These are phyloP conservation scores for Chelmon rostratus DNA, from an alignment of 2,797 vertebrate species.

Conservation along the genomic window DNA sequence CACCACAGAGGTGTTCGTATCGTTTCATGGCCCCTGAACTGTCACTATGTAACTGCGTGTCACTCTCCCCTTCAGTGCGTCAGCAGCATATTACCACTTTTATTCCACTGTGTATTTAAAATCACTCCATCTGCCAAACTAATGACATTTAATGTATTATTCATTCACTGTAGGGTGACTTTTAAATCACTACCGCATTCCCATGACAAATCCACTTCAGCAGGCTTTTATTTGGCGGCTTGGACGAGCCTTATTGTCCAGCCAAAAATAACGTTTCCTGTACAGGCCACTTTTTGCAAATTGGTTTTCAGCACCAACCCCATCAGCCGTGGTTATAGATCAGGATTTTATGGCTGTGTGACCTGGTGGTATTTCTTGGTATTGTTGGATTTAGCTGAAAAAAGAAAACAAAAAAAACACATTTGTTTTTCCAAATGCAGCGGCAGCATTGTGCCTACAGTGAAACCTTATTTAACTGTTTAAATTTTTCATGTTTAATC, in stretches of 20 bases:
- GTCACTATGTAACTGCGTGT: background rate
- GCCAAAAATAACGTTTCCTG: background rate
- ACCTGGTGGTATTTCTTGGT: background rate
- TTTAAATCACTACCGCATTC: background rate
- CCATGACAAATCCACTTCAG: background rate
- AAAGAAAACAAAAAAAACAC: too few species aligned
- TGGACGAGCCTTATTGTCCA: constrained; percentile 18
- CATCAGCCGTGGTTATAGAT: background rate
- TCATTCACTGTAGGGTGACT: background rate
- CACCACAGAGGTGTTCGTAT: background rate
- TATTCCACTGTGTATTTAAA: constrained; percentile 2
- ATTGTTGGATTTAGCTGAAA: constrained; percentile 1
- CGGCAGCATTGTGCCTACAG: background rate
- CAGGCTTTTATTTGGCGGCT: constrained; percentile 22
- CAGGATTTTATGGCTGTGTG: background rate
- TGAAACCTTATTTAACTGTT: background rate
- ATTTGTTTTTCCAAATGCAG: too few species aligned
- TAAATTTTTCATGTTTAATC: background rate
- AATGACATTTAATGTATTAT: background rate
- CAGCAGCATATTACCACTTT: background rate
- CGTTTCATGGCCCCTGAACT: background rate
- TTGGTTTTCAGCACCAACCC: constrained; percentile 23
- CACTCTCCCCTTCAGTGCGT: background rate
- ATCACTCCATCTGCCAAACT: background rate
- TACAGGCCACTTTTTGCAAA: background rate